Percentiles rank a stretch among this genome's conserved stretches.
These are phyloP conservation scores for Smithornis capensis DNA, from an alignment of 2,113 vertebrate genomes.

Conservation along the genomic window DNA sequence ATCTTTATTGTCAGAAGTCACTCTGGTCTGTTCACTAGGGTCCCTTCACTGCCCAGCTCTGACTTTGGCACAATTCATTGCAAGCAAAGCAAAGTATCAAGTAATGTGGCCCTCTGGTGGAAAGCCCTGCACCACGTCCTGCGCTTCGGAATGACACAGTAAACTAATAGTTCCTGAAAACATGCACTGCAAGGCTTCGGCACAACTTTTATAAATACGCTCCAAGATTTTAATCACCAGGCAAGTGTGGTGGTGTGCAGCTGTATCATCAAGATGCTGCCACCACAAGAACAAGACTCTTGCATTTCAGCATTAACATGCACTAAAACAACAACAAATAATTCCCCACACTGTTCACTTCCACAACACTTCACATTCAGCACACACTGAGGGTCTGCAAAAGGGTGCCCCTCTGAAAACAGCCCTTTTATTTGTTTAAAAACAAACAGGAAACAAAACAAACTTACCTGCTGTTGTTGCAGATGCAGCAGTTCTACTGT, in stretches of 20 bases:
- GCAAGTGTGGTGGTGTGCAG: background rate
- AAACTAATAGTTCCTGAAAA: slow-evolving; percentile 65
- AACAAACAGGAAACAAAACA: slow-evolving; percentile 73
- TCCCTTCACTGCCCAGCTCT: slow-evolving; percentile 69
- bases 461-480: slow-evolving; percentile 99
- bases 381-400: background rate
- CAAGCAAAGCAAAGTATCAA: slow-evolving; percentile 75
- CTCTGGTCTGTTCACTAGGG: slow-evolving; percentile 59
- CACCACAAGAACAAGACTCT: background rate
- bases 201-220: slow-evolving; percentile 53
- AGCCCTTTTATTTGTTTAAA: slow-evolving; percentile 47
- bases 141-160: slow-evolving; percentile 33
- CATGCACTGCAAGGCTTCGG: slow-evolving; percentile 56
- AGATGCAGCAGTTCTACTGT: slow-evolving; percentile 99
- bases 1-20: slow-evolving; percentile 66
- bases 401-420: background rate
- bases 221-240: slow-evolving; percentile 48
- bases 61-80: slow-evolving; percentile 73
- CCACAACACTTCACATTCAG: background rate
- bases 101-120: slow-evolving; percentile 98
- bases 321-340: slow-evolving; percentile 63
- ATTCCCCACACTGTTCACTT: slow-evolving; percentile 19
- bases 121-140: slow-evolving; percentile 72
- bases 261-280: background rate
- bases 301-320: background rate